phyloP scores from a whole-genome alignment of 2,888 invertebrate genomes.

The Elegia similella region DNA sequence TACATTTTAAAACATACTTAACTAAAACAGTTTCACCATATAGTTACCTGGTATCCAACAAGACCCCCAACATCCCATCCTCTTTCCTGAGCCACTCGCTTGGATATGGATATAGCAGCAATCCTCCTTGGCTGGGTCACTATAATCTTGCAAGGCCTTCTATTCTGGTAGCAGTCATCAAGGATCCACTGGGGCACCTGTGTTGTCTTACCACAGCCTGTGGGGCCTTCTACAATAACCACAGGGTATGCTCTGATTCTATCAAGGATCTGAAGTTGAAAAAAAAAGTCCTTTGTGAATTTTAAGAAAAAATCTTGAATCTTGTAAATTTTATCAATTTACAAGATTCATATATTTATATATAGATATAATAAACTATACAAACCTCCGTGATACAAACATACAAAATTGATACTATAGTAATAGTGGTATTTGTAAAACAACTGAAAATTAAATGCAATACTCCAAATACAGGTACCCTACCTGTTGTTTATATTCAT shows the following conservation, averaged over 20 bases:
- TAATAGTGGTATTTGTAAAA: too few species aligned
- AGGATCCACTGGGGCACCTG: conserved; percentile 96
- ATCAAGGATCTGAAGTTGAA: conserved; percentile 83
- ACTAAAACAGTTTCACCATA: neutral
- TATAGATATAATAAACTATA: too few species aligned
- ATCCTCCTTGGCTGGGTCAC: conserved; percentile 97
- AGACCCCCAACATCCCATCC: conserved; percentile 90
- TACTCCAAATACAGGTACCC: too few species aligned
- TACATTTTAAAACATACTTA: too few species aligned
- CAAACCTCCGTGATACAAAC: too few species aligned
- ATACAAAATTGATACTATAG: too few species aligned
- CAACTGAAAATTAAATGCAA: too few species aligned
- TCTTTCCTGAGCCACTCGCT: conserved; percentile 91
- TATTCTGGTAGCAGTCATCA: conserved; percentile 85
- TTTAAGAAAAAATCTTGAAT: too few species aligned
- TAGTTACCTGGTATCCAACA: conserved; percentile 92
- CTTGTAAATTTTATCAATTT: too few species aligned
- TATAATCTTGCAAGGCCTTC: conserved; percentile 89
- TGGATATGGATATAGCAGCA: conserved; percentile 94
- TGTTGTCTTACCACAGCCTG: conserved; percentile 96
- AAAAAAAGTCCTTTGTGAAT: neutral
- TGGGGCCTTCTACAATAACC: conserved; percentile 93
- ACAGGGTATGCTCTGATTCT: conserved; percentile 86
- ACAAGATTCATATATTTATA: too few species aligned
- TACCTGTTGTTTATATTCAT: conserved; percentile 58